Percentiles rank a stretch among this genome's conserved stretches.
phyloP scores from a whole-genome alignment of 2,113 vertebrate species.

The Apteryx owenii region DNA sequence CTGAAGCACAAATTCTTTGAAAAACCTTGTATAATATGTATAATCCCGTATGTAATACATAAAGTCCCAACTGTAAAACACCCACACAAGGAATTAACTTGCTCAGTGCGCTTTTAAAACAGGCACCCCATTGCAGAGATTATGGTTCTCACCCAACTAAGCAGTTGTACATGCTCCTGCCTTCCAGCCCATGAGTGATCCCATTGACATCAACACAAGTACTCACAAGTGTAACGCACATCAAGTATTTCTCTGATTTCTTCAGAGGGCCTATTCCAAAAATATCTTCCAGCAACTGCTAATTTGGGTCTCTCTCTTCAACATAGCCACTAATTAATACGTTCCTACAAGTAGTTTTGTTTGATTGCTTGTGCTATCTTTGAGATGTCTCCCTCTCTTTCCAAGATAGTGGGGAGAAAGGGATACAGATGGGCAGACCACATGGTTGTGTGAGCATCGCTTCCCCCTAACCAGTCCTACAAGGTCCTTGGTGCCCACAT shows the following conservation, averaged over 20 bases:
- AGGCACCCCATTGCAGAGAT: background rate
- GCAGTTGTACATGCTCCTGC: background rate
- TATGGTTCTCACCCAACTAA: background rate
- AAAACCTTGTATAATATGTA: background rate
- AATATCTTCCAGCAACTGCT: background rate
- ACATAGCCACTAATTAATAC: background rate
- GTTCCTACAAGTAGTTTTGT: background rate
- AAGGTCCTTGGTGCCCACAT: background rate
- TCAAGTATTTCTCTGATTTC: background rate
- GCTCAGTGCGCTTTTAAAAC: background rate
- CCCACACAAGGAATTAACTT: background rate
- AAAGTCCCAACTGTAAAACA: background rate
- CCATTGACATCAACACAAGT: background rate
- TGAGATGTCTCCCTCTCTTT: background rate
- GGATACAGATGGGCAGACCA: too few relatives aligned
- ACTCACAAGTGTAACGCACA: rapidly evolving
- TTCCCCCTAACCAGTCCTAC: too few relatives aligned
- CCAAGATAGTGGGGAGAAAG: background rate
- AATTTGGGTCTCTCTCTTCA: background rate
- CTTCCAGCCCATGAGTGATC: background rate
- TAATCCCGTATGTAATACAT: background rate
- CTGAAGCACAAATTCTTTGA: background rate
- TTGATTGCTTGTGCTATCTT: background rate
- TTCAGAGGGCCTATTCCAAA: background rate
- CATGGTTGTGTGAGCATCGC: too few relatives aligned